Percentiles rank a stretch among this genome's conserved stretches.
Evolutionary conservation across 2,797 vertebrate genomes (phyloP).

Genomic region (Thamnophis elegans): DNA sequence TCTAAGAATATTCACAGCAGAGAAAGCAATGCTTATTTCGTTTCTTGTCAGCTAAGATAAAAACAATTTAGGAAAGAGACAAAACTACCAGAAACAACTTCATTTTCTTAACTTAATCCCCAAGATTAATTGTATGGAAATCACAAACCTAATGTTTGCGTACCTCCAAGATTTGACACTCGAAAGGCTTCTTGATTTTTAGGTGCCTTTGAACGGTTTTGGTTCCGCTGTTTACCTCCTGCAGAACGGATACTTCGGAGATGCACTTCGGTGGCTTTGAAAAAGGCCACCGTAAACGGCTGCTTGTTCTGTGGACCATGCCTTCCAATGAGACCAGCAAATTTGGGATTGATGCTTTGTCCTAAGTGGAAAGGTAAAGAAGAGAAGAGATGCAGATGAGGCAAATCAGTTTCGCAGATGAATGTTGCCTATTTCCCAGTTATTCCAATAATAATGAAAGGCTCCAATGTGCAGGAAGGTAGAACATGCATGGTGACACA

Average conservation of each 20-base stretch:
- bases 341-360: constrained; percentile 90
- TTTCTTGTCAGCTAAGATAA: background rate
- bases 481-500: background rate
- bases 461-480: fast-evolving
- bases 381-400: background rate
- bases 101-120: background rate
- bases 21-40: background rate
- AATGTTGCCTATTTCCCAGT: background rate
- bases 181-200: constrained; percentile 91
- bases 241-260: constrained; percentile 91
- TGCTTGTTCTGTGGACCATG: constrained; percentile 96
- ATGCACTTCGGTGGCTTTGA: constrained; percentile 96
- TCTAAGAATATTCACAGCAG: background rate
- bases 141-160: background rate
- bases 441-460: background rate
- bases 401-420: background rate
- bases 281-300: constrained; percentile 98
- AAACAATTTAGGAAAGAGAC: background rate
- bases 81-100: background rate
- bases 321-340: constrained; percentile 89
- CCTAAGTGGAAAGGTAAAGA: constrained; percentile 68
- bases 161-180: constrained; percentile 91
- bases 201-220: constrained; percentile 86
- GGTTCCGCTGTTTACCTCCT: constrained; percentile 84
- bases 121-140: background rate